Conservation (phyloP, 2,113 vertebrate species). For the Clarias batrachus region DNA sequence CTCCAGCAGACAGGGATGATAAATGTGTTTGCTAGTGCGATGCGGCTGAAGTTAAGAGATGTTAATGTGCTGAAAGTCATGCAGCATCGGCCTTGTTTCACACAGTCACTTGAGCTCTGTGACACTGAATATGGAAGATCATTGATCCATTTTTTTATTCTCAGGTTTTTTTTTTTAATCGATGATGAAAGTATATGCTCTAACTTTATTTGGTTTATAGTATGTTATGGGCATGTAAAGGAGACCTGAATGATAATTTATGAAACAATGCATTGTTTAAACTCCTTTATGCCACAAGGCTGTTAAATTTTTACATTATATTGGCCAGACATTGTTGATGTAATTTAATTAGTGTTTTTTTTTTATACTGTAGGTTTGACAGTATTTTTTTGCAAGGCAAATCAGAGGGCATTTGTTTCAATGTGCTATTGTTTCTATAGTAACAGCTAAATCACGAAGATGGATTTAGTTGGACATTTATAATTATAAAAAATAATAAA, state of each 20-base stretch:
- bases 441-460: neutral
- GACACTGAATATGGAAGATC: neutral
- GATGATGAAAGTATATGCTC: neutral
- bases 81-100: conserved; percentile 37
- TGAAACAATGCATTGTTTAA: neutral
- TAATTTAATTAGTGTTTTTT: neutral
- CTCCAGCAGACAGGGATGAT: conserved; percentile 36
- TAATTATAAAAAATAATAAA: neutral
- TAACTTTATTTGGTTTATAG: neutral
- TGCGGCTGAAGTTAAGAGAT: conserved; percentile 42
- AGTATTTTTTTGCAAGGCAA: neutral
- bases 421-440: neutral
- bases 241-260: neutral
- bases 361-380: neutral
- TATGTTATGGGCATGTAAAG: neutral
- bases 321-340: neutral
- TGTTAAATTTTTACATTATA: neutral
- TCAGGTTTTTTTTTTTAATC: neutral
- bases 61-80: conserved; percentile 25
- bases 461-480: neutral
- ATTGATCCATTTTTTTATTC: neutral
- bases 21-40: conserved; percentile 32
- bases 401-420: neutral
- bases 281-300: neutral
- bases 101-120: conserved; percentile 19